Evolutionary conservation across 2,888 invertebrate species (phyloP), one percentile per base, ranked within the genome.

Genomic region (Agonopterix alstromeriana): DNA sequence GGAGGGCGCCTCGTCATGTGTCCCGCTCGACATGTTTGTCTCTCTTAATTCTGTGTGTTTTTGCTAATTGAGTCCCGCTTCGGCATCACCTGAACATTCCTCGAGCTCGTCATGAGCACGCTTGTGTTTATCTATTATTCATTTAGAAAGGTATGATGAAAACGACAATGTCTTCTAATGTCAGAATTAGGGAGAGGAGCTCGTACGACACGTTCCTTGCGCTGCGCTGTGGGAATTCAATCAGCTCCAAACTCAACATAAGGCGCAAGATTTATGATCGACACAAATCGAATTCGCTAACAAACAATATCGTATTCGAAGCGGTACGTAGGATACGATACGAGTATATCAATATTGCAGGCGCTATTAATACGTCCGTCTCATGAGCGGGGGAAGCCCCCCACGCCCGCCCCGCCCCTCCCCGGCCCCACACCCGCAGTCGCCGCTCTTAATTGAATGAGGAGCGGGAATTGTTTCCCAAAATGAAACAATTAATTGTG

Each of bases 401-500:
- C 51, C 53, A 52, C 51, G 64, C 67, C 63, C 63, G 61, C 58
- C 68, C 70, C 60, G 61, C 62, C 72, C n/a, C 77, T 52, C 51
- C 64, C 66, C 63, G 62, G 61, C 59, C 68, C 70, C 60, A 61
- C 63, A 72, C 77, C 79, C 77, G 71, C 76, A 73, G 79, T 82
- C 88, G 87, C 84, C 87, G 83, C 87, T 87, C 87, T 86, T 88
- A 88, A 88, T 88, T 88, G 88, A 88, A 88, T 88, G 88, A 88
- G 88, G 87, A 88, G 87, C 86, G 87, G 87, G 86, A 88, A 88
- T 87, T 88, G 88, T 88, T 87, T 88, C 88, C 88, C 87, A 87
- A 88, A 88, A 88, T 88, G 87, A 88, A 88, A 88, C 88, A 88
- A 88, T 88, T 88, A 88, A 88, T 88, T 88, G 88, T 88, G 88